Evolutionary conservation across 2,797 vertebrate species (phyloP).

Genomic region (Oreochromis grahami): DNA sequence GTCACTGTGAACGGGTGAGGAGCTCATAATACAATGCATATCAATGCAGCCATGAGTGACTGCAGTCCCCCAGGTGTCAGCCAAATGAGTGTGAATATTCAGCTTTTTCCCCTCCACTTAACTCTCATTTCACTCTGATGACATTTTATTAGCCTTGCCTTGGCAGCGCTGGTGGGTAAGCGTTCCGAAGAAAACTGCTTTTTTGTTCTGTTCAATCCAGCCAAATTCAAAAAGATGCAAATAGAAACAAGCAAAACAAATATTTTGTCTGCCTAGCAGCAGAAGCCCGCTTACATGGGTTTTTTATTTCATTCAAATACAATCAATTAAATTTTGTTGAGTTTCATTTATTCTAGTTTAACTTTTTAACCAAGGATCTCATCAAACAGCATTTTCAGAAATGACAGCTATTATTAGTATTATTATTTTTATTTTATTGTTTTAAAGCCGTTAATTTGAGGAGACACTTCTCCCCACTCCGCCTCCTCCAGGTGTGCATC

Average conservation of each 20-base stretch:
- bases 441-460: not conserved
- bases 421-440: not conserved
- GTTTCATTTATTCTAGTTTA: not conserved
- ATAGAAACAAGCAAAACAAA: conserved; percentile 3
- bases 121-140: conserved; percentile 78
- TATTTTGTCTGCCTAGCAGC: not conserved
- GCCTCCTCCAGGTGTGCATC: conserved; percentile 7
- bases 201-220: conserved; percentile 34
- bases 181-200: conserved; percentile 31
- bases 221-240: conserved; percentile 19
- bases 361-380: not conserved
- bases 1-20: conserved; percentile 59
- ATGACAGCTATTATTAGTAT: not conserved
- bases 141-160: conserved; percentile 75
- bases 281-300: not conserved
- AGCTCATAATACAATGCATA: conserved; percentile 76
- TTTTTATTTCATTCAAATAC: conserved; percentile 1
- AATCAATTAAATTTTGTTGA: not conserved
- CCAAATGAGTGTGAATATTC: conserved; percentile 82
- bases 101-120: conserved; percentile 78
- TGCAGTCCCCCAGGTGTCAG: conserved; percentile 76
- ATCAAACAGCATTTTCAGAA: not conserved
- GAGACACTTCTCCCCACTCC: not conserved
- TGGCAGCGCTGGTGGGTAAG: conserved; percentile 51
- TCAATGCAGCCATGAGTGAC: conserved; percentile 76